Percentiles rank a stretch among this genome's conserved stretches.
These are phyloP conservation scores for Spinus olivaceus DNA, from an alignment of 2,797 vertebrate genomes.

Conservation along the genomic window DNA sequence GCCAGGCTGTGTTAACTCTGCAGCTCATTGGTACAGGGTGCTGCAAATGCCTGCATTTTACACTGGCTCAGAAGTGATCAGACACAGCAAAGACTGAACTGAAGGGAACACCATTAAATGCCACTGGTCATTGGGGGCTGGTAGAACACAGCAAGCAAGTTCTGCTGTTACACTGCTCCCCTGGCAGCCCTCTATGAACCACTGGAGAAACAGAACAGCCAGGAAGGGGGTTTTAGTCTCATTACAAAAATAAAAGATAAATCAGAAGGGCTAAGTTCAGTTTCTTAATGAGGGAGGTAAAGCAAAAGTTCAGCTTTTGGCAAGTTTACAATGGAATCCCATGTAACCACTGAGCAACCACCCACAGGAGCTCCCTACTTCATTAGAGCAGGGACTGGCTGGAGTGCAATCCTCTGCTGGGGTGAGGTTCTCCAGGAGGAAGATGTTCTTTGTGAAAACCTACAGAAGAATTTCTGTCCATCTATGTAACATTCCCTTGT, in stretches of 20 bases:
- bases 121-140: not conserved
- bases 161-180: not conserved
- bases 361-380: not conserved
- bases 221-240: not conserved
- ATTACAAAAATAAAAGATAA: not conserved
- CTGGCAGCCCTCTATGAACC: not conserved
- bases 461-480: not conserved
- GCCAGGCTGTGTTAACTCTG: not conserved
- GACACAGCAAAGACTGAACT: not conserved
- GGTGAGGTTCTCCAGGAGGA: not conserved
- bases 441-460: not conserved
- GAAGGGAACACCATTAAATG: not conserved
- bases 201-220: not conserved
- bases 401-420: not conserved
- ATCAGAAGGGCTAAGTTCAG: not conserved
- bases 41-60: not conserved
- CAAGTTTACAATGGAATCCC: not conserved
- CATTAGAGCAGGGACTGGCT: not conserved
- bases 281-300: not conserved
- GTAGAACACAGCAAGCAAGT: not conserved
- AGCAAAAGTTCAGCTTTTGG: not conserved
- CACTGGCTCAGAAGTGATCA: not conserved
- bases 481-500: fast-evolving
- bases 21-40: not conserved
- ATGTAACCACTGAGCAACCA: not conserved